These are phyloP conservation scores for Blennius ocellaris DNA, from an alignment of 2,113 vertebrate genomes.

Conservation along the genomic window DNA sequence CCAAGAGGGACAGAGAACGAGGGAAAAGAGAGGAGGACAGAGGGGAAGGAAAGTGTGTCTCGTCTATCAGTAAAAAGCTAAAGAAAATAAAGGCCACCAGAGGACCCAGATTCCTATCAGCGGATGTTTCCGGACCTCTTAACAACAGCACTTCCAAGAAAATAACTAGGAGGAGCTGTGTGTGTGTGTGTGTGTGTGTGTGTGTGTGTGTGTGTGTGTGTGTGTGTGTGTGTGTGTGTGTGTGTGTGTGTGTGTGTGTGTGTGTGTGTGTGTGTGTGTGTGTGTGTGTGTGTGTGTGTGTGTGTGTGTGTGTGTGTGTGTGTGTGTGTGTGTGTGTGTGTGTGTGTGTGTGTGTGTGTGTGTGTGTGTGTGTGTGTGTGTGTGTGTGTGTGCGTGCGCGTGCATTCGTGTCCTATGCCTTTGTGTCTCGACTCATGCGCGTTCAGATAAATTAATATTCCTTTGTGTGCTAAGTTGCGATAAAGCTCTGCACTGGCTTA, in stretches of 20 bases:
- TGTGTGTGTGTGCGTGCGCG: background rate
- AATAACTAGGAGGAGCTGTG: constrained; percentile 71
- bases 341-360: too few relatives aligned
- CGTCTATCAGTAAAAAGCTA: constrained; percentile 67
- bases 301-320: constrained; percentile 20
- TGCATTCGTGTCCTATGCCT: too few relatives aligned
- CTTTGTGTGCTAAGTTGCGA: constrained; percentile 63
- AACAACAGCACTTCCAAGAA: constrained; percentile 78
- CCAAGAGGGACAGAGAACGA: constrained; percentile 39
- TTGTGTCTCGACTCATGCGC: too few relatives aligned
- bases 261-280: constrained; percentile 28
- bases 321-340: constrained; percentile 17
- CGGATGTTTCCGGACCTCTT: constrained; percentile 75
- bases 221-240: constrained; percentile 29
- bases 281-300: constrained; percentile 29
- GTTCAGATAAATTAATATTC: constrained; percentile 49
- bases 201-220: constrained; percentile 36
- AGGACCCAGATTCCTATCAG: constrained; percentile 78
- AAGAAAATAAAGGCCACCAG: constrained; percentile 75
- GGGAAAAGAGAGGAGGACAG: constrained; percentile 33
- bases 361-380: too few relatives aligned
- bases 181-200: constrained; percentile 62
- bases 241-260: constrained; percentile 52
- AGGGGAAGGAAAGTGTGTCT: constrained; percentile 61
- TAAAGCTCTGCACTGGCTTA: constrained; percentile 56